Evolutionary conservation across 2,797 vertebrate genomes (phyloP).

Genomic region (Aulostomus chinensis): DNA sequence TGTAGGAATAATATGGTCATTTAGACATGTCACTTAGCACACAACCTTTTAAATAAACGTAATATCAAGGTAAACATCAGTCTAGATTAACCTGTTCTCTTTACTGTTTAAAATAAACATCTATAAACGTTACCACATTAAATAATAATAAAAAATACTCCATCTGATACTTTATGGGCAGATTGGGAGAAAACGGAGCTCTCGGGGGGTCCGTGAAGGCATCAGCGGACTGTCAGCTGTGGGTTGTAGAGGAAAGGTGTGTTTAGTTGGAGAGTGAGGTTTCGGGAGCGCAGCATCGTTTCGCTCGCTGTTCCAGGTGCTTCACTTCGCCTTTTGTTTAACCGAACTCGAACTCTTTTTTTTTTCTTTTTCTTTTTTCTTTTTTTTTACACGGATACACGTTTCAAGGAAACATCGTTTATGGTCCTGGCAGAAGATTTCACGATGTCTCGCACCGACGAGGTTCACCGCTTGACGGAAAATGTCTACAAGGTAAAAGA

Average conservation of each 20-base stretch:
- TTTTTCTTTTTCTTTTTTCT: neutral
- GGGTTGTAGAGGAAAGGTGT: slow-evolving; percentile 53
- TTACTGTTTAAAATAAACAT: too few relatives aligned
- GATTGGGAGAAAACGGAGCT: neutral
- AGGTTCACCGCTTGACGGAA: slow-evolving; percentile 95
- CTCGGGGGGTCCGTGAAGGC: slow-evolving; percentile 39
- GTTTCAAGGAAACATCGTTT: slow-evolving; percentile 70
- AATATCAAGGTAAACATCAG: too few relatives aligned
- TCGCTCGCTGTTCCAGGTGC: slow-evolving; percentile 18
- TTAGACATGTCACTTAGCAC: too few relatives aligned
- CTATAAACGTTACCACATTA: too few relatives aligned
- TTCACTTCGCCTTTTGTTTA: slow-evolving; percentile 28
- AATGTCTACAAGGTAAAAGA: slow-evolving; percentile 97
- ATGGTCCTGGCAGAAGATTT: slow-evolving; percentile 88
- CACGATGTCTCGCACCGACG: slow-evolving; percentile 96
- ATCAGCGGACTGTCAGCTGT: slow-evolving; percentile 61
- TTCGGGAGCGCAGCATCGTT: slow-evolving; percentile 48
- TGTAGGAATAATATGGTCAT: too few relatives aligned
- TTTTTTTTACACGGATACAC: slow-evolving; percentile 62
- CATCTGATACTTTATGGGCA: too few relatives aligned
- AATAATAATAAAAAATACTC: too few relatives aligned
- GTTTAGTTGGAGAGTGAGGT: slow-evolving; percentile 65
- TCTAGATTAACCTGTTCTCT: too few relatives aligned
- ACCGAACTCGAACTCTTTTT: neutral
- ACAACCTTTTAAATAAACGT: too few relatives aligned